Conservation (phyloP, 2,888 invertebrate species). For the Torymus aiolomorphi region DNA sequence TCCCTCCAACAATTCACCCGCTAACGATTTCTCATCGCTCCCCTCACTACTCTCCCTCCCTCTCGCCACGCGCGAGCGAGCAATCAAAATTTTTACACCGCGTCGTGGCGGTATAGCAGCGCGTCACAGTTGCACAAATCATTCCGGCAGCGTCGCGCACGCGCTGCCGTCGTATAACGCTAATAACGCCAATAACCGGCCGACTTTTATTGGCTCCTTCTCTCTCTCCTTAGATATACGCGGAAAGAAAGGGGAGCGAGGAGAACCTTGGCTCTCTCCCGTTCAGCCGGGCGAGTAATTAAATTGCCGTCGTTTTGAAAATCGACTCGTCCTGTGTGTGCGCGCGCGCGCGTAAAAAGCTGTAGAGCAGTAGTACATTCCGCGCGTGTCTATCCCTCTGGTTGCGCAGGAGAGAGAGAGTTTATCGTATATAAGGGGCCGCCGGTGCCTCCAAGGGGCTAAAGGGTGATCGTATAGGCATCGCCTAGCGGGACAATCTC, state of each 20-base stretch:
- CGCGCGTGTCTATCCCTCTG: constrained; percentile 59
- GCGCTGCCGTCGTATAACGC: not conserved
- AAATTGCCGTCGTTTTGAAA: constrained; percentile 53
- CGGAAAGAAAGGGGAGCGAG: not conserved
- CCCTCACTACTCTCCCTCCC: no score
- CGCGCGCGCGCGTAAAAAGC: constrained; percentile 33
- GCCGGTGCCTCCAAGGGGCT: constrained; percentile 60
- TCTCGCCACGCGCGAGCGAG: not conserved
- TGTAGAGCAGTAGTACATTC: constrained; percentile 12
- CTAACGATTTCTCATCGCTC: no score
- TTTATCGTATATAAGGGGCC: constrained; percentile 68
- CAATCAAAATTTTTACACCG: constrained; percentile 13
- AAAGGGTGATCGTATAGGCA: constrained; percentile 64
- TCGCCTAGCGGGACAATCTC: constrained; percentile 74
- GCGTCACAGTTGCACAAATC: constrained; percentile 30
- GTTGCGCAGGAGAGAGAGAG: constrained; percentile 60
- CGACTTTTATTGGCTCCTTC: not conserved
- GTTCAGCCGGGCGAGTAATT: constrained; percentile 33
- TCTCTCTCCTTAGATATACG: not conserved
- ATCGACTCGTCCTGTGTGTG: constrained; percentile 27
- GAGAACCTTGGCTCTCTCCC: not conserved
- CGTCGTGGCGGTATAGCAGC: no score
- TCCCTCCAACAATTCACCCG: no score
- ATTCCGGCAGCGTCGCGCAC: not conserved
- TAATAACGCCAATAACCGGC: constrained; percentile 8